phyloP scores from a whole-genome alignment of 2,888 invertebrate genomes.

The Hemistola chrysoprasaria region DNA sequence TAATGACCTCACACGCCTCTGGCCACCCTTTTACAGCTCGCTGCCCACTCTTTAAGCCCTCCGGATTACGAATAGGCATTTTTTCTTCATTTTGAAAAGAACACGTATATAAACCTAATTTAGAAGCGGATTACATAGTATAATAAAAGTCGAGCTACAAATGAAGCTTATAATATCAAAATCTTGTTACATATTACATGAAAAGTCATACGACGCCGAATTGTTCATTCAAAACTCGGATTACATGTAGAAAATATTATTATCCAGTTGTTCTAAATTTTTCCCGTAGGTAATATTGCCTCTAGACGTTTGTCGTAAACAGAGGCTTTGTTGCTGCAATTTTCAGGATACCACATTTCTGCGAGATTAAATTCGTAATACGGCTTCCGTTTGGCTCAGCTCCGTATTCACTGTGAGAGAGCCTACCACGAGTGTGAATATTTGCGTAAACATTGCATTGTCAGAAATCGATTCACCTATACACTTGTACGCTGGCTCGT shows the following conservation, averaged over 20 bases:
- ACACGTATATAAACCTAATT: slow-evolving; percentile 13
- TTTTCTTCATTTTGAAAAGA: slow-evolving; percentile 18
- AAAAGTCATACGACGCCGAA: slow-evolving; percentile 12
- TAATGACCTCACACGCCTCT: slow-evolving; percentile 33
- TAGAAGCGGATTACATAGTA: slow-evolving; percentile 12
- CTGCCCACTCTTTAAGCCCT: slow-evolving; percentile 26
- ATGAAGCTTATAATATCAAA: slow-evolving; percentile 19
- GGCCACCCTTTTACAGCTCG: slow-evolving; percentile 31
- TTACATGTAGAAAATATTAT: slow-evolving; percentile 43
- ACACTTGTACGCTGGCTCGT: slow-evolving; percentile 10
- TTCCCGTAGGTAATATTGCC: slow-evolving; percentile 51
- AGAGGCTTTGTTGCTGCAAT: slow-evolving; percentile 69
- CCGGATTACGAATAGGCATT: slow-evolving; percentile 23
- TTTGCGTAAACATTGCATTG: slow-evolving; percentile 37
- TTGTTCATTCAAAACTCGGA: slow-evolving; percentile 19
- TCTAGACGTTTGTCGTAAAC: slow-evolving; percentile 66
- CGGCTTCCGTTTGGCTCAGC: slow-evolving; percentile 63
- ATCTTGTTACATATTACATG: slow-evolving; percentile 17
- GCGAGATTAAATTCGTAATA: slow-evolving; percentile 79
- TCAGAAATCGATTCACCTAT: slow-evolving; percentile 30
- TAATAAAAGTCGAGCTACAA: slow-evolving; percentile 13
- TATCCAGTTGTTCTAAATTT: slow-evolving; percentile 46
- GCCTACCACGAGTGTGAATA: slow-evolving; percentile 50
- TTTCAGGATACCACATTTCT: slow-evolving; percentile 75
- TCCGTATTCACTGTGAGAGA: slow-evolving; percentile 52